Evolutionary conservation across 2,797 vertebrate species (phyloP).

Genomic region (Pipistrellus pygmaeus): DNA sequence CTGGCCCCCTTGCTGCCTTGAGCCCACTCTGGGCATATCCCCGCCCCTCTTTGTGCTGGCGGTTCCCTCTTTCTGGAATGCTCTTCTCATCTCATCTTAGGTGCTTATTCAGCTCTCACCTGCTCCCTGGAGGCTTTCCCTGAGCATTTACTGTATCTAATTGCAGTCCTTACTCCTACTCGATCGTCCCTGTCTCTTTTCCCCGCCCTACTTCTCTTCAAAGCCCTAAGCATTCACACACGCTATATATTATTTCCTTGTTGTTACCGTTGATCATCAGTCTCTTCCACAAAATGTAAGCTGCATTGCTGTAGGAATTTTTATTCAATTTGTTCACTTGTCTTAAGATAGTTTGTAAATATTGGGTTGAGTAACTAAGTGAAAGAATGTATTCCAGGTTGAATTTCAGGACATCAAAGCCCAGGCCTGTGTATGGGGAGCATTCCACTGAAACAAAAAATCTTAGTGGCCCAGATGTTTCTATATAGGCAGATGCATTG

Average conservation of each 20-base stretch:
- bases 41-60: neutral
- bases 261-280: neutral
- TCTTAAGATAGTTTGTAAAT: neutral
- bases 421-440: neutral
- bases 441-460: neutral
- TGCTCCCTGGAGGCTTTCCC: neutral
- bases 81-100: neutral
- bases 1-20: neutral
- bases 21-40: neutral
- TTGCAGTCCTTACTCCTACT: neutral
- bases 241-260: neutral
- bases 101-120: neutral
- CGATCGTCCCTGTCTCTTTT: neutral
- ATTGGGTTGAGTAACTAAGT: neutral
- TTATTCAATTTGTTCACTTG: neutral
- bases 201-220: neutral
- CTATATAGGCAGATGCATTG: neutral
- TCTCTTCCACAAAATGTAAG: neutral
- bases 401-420: neutral
- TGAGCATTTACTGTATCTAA: neutral
- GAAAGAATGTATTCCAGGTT: neutral
- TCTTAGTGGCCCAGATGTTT: neutral
- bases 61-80: neutral
- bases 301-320: neutral
- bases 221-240: neutral